Evolutionary conservation across 2,797 vertebrate species (phyloP).

Genomic region (Delichon dasypus): DNA sequence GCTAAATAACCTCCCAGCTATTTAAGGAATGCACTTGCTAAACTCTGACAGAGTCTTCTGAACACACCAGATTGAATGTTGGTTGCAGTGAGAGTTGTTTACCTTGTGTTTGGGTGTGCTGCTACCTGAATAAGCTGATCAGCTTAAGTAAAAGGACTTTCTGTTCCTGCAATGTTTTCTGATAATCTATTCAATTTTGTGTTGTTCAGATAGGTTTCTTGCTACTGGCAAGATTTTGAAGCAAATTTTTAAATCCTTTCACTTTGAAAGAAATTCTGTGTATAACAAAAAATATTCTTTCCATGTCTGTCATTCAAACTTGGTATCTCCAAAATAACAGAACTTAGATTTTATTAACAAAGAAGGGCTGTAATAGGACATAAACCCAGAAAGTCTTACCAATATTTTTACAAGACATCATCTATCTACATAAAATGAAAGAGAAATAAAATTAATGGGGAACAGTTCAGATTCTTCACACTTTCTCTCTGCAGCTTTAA

Average conservation of each 20-base stretch:
- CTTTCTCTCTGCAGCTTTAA: neutral
- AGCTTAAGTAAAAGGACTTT: neutral
- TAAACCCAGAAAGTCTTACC: neutral
- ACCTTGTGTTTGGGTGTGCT: fast-evolving
- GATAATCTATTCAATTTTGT: neutral
- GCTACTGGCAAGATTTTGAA: neutral
- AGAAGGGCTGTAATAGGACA: neutral
- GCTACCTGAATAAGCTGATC: neutral
- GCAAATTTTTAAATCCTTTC: neutral
- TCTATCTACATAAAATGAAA: neutral
- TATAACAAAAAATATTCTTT: neutral
- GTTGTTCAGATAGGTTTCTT: neutral
- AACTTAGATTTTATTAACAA: neutral
- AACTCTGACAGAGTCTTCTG: neutral
- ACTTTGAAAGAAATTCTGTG: neutral
- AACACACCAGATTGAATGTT: neutral
- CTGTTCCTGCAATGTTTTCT: neutral
- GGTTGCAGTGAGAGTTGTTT: neutral
- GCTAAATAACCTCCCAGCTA: neutral
- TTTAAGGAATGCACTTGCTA: neutral
- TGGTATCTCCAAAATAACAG: neutral
- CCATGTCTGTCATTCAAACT: neutral
- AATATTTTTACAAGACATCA: neutral
- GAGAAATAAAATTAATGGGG: neutral
- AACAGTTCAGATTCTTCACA: neutral